Conservation (phyloP, 64 coral and sea anemone species). For the Orbicella faveolata region DNA sequence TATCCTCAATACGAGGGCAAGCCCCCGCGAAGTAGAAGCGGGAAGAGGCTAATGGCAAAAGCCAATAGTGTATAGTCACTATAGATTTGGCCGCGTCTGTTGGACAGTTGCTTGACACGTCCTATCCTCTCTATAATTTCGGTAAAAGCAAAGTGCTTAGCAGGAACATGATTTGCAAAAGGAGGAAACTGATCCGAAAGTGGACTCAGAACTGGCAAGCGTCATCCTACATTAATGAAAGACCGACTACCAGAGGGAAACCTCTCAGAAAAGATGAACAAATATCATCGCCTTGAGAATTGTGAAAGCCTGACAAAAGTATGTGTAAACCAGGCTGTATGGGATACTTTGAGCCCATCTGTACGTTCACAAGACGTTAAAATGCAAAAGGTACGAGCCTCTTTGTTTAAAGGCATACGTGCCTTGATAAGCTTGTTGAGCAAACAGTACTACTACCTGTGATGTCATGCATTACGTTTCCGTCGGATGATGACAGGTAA, state of each 20-base stretch:
- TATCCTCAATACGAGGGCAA: background rate
- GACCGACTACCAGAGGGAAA: conserved; percentile 21
- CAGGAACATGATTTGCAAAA: conserved; percentile 24
- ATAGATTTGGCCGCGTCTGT: background rate
- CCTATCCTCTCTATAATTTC: conserved; percentile 17
- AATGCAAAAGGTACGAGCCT: conserved; percentile 9
- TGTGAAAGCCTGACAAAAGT: background rate
- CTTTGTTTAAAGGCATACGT: conserved; percentile 10
- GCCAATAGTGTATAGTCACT: background rate
- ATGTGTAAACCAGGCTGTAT: background rate
- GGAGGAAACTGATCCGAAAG: conserved; percentile 9
- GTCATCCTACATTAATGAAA: conserved; percentile 4
- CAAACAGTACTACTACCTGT: background rate
- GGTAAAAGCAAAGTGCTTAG: conserved; percentile 11
- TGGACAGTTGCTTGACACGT: background rate
- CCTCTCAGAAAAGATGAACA: background rate
- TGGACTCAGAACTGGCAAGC: conserved; percentile 20
- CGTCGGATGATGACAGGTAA: background rate
- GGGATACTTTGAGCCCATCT: conserved; percentile 10
- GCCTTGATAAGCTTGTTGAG: conserved; percentile 28
- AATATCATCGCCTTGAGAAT: background rate
- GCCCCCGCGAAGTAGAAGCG: background rate
- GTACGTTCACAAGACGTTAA: conserved; percentile 17
- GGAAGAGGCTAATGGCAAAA: background rate
- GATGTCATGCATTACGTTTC: too few species aligned